Base-by-base conservation (phyloP, 2,113 vertebrate genomes). In the Mus spicilegus region DNA sequence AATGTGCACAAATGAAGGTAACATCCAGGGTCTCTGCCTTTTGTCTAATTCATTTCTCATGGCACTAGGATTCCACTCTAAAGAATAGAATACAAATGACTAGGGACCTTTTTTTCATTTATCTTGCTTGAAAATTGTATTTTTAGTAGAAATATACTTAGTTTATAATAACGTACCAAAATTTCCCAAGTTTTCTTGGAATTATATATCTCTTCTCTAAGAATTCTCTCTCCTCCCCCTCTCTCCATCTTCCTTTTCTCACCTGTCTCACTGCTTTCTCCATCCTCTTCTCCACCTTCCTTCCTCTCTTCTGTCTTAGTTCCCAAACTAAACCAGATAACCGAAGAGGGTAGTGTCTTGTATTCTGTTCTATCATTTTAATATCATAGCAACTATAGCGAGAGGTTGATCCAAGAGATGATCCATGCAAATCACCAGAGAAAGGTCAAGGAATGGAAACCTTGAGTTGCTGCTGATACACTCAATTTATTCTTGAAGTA, bases 401-500 rank as follows among this genome's bases (percentile, higher is more conserved):
- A 89, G 6, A 58, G 30, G 65, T 13, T 46, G n/a, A 28, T 61
- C 65, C 49, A 87, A 11, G 67, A 88, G 91, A 28, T 93, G 78
- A 42, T 33, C 92, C 92, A 63, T 49, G 19, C 24, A 81, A 82
- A 33, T 36, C 9, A 86, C 24, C 73, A 49, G 67, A 90, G 20
- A 58, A 67, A 94, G 82, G 73, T 91, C 65, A 91, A 82, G 82
- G 77, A 67, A 85, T 9, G 51, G 54, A n/a, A 51, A 61, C n/a
- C 63, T 70, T 5, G 17, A 82, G 70, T 61, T 92, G 92, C 56
- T 81, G 90, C 24, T 87, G 58, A 69, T 54, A 80, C 19, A 36
- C 46, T n/a, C 8, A 5, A 94, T 87, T 72, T 95, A 84, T 87
- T 84, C 94, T 87, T 93, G 76, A 97, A 77, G 17, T 49, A 24